These are phyloP conservation scores for Galerucella nymphaeae DNA, from an alignment of 2,888 invertebrate species.

Conservation along the genomic window DNA sequence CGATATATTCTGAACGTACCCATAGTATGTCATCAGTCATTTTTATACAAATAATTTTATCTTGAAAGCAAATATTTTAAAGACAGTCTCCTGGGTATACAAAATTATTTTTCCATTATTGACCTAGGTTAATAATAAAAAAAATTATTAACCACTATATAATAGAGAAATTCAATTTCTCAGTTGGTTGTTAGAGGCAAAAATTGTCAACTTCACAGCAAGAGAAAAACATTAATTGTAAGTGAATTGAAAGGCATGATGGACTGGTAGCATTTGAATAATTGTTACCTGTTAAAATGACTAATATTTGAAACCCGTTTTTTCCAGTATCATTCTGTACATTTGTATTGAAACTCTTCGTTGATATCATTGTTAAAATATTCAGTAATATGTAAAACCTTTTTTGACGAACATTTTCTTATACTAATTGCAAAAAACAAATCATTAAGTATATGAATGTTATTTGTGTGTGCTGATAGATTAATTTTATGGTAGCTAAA, in stretches of 20 bases:
- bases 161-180: no score
- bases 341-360: not conserved
- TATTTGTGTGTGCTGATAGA: not conserved
- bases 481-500: not conserved
- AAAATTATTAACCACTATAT: no score
- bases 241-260: not conserved
- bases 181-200: no score
- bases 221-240: no score
- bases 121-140: no score
- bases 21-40: no score
- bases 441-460: not conserved
- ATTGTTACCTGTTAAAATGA: conserved; percentile 32
- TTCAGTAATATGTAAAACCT: not conserved
- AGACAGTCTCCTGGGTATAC: no score
- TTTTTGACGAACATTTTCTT: not conserved
- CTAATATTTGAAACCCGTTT: conserved; percentile 37
- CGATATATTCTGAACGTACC: no score
- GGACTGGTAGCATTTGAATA: not conserved
- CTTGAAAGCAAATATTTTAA: no score
- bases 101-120: no score
- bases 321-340: conserved; percentile 16
- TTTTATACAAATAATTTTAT: no score
- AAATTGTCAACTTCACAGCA: no score
- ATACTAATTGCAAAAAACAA: not conserved
- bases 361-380: not conserved